Evolutionary conservation across 1,140 invertebrate species (phyloP).

Genomic region (Hylaeus anthracinus): DNA sequence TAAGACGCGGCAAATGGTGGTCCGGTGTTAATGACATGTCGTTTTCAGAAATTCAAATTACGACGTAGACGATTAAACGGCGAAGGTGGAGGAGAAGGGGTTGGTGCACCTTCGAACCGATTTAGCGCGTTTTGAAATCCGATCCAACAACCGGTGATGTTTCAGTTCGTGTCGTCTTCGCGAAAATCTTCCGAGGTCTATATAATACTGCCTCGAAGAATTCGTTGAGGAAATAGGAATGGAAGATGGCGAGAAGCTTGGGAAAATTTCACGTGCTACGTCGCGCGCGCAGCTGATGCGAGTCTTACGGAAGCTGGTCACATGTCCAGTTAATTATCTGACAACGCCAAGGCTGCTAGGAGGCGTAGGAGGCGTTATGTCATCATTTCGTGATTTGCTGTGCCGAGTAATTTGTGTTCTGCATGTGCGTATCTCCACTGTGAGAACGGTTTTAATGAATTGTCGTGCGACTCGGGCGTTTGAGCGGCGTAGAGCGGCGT

Average conservation of each 20-base stretch:
- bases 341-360: slow-evolving; percentile 34
- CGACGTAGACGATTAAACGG: slow-evolving; percentile 45
- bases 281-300: neutral
- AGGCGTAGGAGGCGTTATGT: slow-evolving; percentile 53
- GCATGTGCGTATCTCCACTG: neutral
- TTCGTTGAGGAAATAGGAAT: neutral
- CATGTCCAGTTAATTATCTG: slow-evolving; percentile 54
- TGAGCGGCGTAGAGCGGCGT: neutral
- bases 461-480: neutral
- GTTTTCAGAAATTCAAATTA: slow-evolving; percentile 51
- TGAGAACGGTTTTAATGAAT: neutral
- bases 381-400: slow-evolving; percentile 53
- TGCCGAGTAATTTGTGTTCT: slow-evolving; percentile 23
- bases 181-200: neutral
- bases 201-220: neutral
- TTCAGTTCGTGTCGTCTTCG: neutral
- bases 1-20: slow-evolving; percentile 53
- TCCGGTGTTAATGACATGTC: slow-evolving; percentile 42
- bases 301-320: slow-evolving; percentile 32
- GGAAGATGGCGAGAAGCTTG: too few relatives aligned
- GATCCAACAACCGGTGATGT: neutral
- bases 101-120: slow-evolving; percentile 6
- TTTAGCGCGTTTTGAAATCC: neutral
- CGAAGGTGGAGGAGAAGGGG: neutral
- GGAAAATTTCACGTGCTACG: neutral